These are phyloP conservation scores for Petrolisthes cinctipes DNA, from an alignment of 2,888 invertebrate species.

Conservation along the genomic window DNA sequence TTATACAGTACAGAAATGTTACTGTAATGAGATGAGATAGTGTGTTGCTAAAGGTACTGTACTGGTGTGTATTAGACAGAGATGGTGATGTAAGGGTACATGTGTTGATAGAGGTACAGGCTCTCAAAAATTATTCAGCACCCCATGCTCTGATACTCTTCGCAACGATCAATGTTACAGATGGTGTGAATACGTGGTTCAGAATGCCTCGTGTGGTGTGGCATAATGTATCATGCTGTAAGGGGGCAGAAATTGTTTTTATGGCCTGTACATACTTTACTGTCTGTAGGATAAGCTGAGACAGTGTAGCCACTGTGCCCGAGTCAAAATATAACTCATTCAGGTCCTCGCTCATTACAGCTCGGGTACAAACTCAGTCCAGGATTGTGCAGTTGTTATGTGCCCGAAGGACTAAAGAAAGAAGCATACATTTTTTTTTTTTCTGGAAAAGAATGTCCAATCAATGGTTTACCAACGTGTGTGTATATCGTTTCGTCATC, in stretches of 20 bases:
- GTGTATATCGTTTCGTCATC: conserved; percentile 19
- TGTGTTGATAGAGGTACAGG: too few relatives aligned
- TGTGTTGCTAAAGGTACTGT: too few relatives aligned
- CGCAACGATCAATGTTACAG: too few relatives aligned
- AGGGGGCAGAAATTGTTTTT: neutral
- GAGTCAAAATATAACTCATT: conserved; percentile 17
- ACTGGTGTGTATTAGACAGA: too few relatives aligned
- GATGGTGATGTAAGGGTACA: too few relatives aligned
- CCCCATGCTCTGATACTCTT: too few relatives aligned
- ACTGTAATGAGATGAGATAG: too few relatives aligned
- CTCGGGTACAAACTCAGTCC: conserved; percentile 10
- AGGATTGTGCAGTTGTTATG: neutral
- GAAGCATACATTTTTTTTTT: neutral
- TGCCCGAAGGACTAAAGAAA: conserved; percentile 4
- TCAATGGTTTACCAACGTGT: conserved; percentile 16
- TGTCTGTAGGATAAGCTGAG: conserved; percentile 16
- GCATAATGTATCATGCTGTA: too few relatives aligned
- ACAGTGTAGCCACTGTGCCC: conserved; percentile 4
- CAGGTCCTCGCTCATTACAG: conserved; percentile 12
- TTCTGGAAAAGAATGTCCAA: neutral
- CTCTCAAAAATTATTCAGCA: too few relatives aligned
- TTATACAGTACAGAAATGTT: too few relatives aligned
- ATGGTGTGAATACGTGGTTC: too few relatives aligned
- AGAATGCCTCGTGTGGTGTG: too few relatives aligned
- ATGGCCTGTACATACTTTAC: conserved; percentile 5